phyloP scores from a whole-genome alignment of 1,140 invertebrate species.

The Gryllus bimaculatus region DNA sequence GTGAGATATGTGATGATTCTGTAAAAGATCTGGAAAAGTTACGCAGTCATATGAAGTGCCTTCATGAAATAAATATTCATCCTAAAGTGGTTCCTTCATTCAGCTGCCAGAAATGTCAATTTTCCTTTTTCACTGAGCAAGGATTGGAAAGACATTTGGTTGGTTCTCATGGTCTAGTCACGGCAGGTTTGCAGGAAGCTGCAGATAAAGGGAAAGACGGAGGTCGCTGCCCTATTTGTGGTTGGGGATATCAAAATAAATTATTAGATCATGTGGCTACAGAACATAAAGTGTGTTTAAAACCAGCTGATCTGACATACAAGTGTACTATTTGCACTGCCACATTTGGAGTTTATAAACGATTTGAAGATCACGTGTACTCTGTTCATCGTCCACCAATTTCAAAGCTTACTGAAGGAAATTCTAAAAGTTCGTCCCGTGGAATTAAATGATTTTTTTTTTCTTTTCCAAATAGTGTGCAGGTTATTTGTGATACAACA shows the following conservation, averaged over 20 bases:
- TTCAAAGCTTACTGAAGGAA: too few species aligned
- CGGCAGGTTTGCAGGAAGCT: slow-evolving; percentile 89
- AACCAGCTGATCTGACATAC: slow-evolving; percentile 84
- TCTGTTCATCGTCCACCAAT: slow-evolving; percentile 60
- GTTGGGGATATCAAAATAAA: slow-evolving; percentile 88
- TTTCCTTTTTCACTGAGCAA: slow-evolving; percentile 69
- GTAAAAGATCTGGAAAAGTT: slow-evolving; percentile 74
- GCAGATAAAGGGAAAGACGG: slow-evolving; percentile 90
- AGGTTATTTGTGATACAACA: too few species aligned
- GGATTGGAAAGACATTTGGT: slow-evolving; percentile 85
- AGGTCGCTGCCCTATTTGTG: slow-evolving; percentile 85
- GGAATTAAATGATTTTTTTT: too few species aligned
- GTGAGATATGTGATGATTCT: slow-evolving; percentile 19
- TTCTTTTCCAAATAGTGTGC: too few species aligned
- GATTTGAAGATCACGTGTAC: slow-evolving; percentile 89
- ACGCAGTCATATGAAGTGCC: slow-evolving; percentile 90
- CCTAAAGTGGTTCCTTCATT: slow-evolving; percentile 92
- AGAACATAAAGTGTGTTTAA: slow-evolving; percentile 66
- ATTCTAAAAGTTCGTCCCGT: too few species aligned
- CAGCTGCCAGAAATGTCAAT: slow-evolving; percentile 93
- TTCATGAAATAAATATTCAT: slow-evolving; percentile 91
- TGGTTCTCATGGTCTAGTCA: slow-evolving; percentile 88
- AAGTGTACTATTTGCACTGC: slow-evolving; percentile 91
- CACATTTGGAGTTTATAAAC: slow-evolving; percentile 88
- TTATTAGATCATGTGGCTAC: slow-evolving; percentile 79